Evolutionary conservation across 2,113 vertebrate species (phyloP).

Genomic region (Chaetops frenatus): DNA sequence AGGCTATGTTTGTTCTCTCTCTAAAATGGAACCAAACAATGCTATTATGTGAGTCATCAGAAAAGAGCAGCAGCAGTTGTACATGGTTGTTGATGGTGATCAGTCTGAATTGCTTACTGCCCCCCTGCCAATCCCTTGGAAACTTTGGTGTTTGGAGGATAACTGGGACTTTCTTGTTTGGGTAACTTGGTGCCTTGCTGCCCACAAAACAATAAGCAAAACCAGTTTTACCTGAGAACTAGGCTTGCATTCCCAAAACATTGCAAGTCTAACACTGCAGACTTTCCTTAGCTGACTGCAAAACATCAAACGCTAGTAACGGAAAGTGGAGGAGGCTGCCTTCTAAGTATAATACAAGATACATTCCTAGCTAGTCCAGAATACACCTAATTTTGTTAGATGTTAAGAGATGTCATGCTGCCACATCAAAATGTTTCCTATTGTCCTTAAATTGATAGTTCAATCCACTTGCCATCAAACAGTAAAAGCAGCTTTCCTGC

Average conservation of each 20-base stretch:
- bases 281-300: background rate
- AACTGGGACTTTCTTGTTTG: background rate
- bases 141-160: background rate
- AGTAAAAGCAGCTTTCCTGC: background rate
- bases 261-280: background rate
- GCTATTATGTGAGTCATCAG: constrained; percentile 22
- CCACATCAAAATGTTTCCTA: background rate
- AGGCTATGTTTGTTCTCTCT: background rate
- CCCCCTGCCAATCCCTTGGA: background rate
- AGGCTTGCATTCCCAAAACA: background rate
- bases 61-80: background rate
- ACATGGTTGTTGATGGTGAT: background rate
- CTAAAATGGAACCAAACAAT: background rate
- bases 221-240: background rate
- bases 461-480: background rate
- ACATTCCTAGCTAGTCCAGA: background rate
- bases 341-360: background rate
- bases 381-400: background rate
- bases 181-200: background rate
- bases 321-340: background rate
- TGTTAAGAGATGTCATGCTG: background rate
- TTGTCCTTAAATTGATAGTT: background rate
- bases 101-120: background rate
- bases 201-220: background rate
- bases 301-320: fast-evolving